These are phyloP conservation scores for Rattus rattus DNA, from an alignment of 2,113 vertebrate species.

Conservation along the genomic window DNA sequence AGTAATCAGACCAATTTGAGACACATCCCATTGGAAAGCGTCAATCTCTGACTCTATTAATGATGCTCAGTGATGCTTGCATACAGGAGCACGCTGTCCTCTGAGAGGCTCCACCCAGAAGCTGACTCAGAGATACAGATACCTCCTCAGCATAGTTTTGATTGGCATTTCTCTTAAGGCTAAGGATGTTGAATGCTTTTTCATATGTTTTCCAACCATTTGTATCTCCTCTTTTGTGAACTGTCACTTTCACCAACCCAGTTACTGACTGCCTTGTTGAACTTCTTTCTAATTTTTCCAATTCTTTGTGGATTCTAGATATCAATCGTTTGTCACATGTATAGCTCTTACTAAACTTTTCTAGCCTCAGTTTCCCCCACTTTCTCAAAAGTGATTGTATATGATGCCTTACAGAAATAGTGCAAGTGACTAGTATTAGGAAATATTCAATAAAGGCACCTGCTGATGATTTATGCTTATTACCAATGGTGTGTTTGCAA, in stretches of 20 bases:
- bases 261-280: background rate
- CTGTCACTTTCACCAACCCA: background rate
- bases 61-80: no score
- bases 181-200: background rate
- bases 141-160: background rate
- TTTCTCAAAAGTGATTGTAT: background rate
- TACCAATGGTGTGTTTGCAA: background rate
- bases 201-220: background rate
- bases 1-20: no score
- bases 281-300: background rate
- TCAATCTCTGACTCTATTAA: no score
- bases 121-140: no score
- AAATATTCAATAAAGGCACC: background rate
- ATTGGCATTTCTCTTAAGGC: background rate
- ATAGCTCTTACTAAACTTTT: constrained; percentile 15
- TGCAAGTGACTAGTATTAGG: background rate
- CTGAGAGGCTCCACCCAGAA: no score
- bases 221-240: background rate
- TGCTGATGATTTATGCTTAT: background rate
- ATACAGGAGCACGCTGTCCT: no score
- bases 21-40: no score
- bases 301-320: background rate
- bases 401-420: background rate
- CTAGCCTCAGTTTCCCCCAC: constrained; percentile 2
- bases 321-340: background rate